phyloP scores from a whole-genome alignment of 2,797 vertebrate species.

The Bovichtus diacanthus region DNA sequence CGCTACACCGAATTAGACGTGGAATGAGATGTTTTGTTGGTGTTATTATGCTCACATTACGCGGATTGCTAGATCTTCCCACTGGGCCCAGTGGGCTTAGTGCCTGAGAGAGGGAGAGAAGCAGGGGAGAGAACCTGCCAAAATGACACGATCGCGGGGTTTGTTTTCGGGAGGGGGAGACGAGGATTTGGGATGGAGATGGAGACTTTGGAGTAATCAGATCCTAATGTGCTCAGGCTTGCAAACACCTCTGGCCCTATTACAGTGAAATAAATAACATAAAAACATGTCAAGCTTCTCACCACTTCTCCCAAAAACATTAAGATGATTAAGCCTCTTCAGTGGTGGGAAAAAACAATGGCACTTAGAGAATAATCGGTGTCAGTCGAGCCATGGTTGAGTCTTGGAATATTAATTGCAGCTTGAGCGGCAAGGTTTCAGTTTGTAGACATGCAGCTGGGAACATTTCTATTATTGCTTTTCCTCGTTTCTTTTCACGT shows the following conservation, averaged over 20 bases:
- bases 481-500: slow-evolving; percentile 47
- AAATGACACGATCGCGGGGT: slow-evolving; percentile 63
- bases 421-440: slow-evolving; percentile 54
- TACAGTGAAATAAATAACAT: slow-evolving; percentile 42
- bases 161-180: slow-evolving; percentile 53
- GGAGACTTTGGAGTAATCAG: slow-evolving; percentile 68
- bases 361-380: slow-evolving; percentile 74
- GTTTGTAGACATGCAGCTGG: slow-evolving; percentile 65
- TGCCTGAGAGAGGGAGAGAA: slow-evolving; percentile 43
- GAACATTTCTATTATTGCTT: slow-evolving; percentile 42
- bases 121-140: slow-evolving; percentile 55
- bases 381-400: slow-evolving; percentile 55
- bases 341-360: slow-evolving; percentile 61
- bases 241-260: slow-evolving; percentile 60
- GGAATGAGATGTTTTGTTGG: slow-evolving; percentile 80
- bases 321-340: slow-evolving; percentile 77
- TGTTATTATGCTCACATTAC: slow-evolving; percentile 82
- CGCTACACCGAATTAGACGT: slow-evolving; percentile 73
- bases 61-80: slow-evolving; percentile 80
- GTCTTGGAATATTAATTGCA: slow-evolving; percentile 75
- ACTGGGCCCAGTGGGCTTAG: slow-evolving; percentile 73
- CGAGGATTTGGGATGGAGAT: slow-evolving; percentile 44
- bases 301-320: slow-evolving; percentile 62
- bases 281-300: slow-evolving; percentile 58
- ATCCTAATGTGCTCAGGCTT: slow-evolving; percentile 66